Conservation (phyloP, 2,113 vertebrate species). For the Quiscalus mexicanus region DNA sequence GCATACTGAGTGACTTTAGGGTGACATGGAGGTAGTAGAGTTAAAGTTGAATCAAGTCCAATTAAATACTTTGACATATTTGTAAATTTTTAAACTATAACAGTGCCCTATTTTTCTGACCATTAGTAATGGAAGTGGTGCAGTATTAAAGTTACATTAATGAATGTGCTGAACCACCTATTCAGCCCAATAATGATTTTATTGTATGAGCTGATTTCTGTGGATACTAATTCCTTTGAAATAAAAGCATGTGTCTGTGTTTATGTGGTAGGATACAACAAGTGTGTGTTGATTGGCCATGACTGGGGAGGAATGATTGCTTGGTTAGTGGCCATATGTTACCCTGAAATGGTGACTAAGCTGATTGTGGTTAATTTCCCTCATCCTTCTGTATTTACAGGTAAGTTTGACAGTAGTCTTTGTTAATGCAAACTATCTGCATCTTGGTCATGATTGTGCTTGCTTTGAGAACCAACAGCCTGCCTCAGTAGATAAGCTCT, state of each 20-base stretch:
- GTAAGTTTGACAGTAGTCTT: constrained; percentile 69
- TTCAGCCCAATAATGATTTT: not conserved
- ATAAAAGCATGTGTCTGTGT: constrained; percentile 40
- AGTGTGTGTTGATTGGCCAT: constrained; percentile 94
- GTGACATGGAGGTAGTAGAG: not conserved
- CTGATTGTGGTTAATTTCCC: constrained; percentile 95
- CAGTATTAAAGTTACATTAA: not conserved
- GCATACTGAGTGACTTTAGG: not conserved
- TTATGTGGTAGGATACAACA: constrained; percentile 88
- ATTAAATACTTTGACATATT: not conserved
- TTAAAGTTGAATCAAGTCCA: not conserved
- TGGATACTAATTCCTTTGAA: constrained; percentile 7
- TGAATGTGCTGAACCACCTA: not conserved
- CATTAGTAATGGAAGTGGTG: not conserved
- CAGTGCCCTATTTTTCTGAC: not conserved
- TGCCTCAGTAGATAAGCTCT: not conserved
- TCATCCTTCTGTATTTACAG: constrained; percentile 91
- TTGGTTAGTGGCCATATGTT: constrained; percentile 94
- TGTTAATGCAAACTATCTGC: not conserved
- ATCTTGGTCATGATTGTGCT: not conserved
- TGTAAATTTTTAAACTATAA: not conserved
- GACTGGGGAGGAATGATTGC: constrained; percentile 97
- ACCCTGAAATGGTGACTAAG: constrained; percentile 96
- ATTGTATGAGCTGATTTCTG: not conserved
- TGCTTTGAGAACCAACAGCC: not conserved